Percentiles rank a stretch among this genome's conserved stretches.
These are phyloP conservation scores for Calliphora vomitoria DNA, from an alignment of 2,888 invertebrate species.

Conservation along the genomic window DNA sequence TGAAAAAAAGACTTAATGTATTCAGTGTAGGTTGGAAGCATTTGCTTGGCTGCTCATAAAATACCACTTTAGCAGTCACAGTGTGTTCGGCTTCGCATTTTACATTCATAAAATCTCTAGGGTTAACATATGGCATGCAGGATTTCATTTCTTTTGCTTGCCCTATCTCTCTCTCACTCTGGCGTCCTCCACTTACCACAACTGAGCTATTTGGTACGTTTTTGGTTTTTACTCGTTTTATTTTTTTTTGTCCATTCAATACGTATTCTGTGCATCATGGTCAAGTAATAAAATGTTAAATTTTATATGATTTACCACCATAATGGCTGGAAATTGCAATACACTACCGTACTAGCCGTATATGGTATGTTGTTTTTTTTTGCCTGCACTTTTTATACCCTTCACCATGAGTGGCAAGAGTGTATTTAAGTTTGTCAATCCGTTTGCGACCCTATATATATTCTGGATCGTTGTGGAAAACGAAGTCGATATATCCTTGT, in stretches of 20 bases:
- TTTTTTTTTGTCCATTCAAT: constrained; percentile 50
- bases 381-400: no score
- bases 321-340: constrained; percentile 52
- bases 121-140: constrained; percentile 66
- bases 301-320: constrained; percentile 70
- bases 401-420: no score
- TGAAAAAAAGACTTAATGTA: constrained; percentile 35
- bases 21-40: constrained; percentile 29
- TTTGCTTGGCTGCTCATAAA: constrained; percentile 48
- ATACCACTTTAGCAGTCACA: constrained; percentile 51
- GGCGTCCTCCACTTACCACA: constrained; percentile 11
- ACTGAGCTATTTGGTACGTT: constrained; percentile 51
- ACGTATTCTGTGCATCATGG: constrained; percentile 59
- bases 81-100: constrained; percentile 1
- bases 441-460: no score
- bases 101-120: constrained; percentile 58
- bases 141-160: constrained; percentile 25
- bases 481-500: no score
- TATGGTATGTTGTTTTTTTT: neutral
- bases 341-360: neutral
- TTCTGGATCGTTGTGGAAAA: no score
- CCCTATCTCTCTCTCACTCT: neutral
- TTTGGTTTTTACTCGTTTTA: neutral
- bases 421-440: no score
- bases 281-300: constrained; percentile 72